Evolutionary conservation across 2,888 invertebrate genomes (phyloP), one percentile per base, ranked within the genome.

Genomic region (Chymomyza amoena): DNA sequence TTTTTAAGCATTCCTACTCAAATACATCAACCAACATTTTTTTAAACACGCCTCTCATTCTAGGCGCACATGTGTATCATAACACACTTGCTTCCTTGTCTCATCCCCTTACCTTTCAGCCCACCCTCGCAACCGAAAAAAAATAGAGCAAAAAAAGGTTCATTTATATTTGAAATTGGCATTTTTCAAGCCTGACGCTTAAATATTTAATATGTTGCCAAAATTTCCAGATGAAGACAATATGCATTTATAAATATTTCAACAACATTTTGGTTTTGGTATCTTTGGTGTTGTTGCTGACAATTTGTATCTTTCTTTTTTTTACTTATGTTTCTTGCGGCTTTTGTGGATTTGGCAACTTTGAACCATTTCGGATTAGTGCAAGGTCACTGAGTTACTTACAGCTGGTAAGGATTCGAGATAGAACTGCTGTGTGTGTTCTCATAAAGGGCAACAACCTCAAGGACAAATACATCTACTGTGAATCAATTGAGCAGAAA

Each of bases 181-280:
- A 85, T 80, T 75, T 85, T 75, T 75, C 64, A 70, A 72, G 70
- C 62, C 60, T 66, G 69, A 66, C 67, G 75, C 71, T 72, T 77
- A 77, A 85, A 77, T 81, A 85, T 81, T 85, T 83, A 72, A 85
- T 82, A 80, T 82, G 68, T 39, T 64, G 65, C 56, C 65, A 65
- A 69, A 69, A 72, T 59, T 71, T 67, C 64, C 60, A 64, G 61
- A 73, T 84, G 66, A 69, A 72, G 71, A 64, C 39, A 25, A 69
- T 60, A 60, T 67, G 62, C 2, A 52, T 15, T 6, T 52, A 52
- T 52, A 52, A 52, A 52, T 36, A 36, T 36, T 6, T 36, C 36
- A 9, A 36, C 36, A 25, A 36, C 36, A 36, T 25, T 25, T 25
- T 25, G 25, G 25, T 25, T 25, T 36, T 36, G 6, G 36, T 36